Evolutionary conservation across 2,888 invertebrate genomes (phyloP), one percentile per base, ranked within the genome.

Genomic region (Phyllotreta cruciferae): DNA sequence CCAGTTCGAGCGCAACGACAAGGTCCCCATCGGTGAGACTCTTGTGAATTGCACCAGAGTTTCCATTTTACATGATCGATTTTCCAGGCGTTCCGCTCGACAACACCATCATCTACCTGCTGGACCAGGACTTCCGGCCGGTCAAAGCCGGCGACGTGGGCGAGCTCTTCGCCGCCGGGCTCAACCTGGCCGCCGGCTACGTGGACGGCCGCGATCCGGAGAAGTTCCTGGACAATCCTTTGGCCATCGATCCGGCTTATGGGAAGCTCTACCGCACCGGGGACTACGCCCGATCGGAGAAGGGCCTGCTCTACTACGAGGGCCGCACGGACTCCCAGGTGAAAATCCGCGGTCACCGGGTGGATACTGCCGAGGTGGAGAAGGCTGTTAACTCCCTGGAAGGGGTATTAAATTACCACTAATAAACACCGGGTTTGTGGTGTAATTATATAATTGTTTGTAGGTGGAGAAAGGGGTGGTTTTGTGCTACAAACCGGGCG

Each of bases 281-380:
- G 0, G 95, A 95, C 78, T 94, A 88, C 72, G 95, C 91, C 0
- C 85, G 87, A 9, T 82, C 93, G 0, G 83, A 87, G 55, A 88
- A 91, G 70, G 85, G 86, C 6, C 71, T 85, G 6, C 80, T 94
- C 24, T 80, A 88, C 61, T 94, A 88, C 75, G 92, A 94, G 71
- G 95, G 95, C 0, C 86, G 95, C 35, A 91, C 90, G 0, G 94
- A 94, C 80, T 91, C 93, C 0, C 94, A 94, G 79, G 85, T 81
- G 1, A 96, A 94, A 84, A 89, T 94, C 57, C 84, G 94, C 45
- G 96, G 96, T 0, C 92, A 95, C 75, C 83, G 94, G 7, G 92
- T 96, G 0, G 94, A 95, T 76, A 82, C 94, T 52, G 85, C 88
- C 1, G 95, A 96, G 82, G 89, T 96, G 0, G 94, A 95, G 74